A percentile compares a stretch with the other conserved stretches of the same genome.
These are phyloP conservation scores for Ormyrus thymus DNA, from an alignment of 2,888 invertebrate genomes.

Conservation along the genomic window DNA sequence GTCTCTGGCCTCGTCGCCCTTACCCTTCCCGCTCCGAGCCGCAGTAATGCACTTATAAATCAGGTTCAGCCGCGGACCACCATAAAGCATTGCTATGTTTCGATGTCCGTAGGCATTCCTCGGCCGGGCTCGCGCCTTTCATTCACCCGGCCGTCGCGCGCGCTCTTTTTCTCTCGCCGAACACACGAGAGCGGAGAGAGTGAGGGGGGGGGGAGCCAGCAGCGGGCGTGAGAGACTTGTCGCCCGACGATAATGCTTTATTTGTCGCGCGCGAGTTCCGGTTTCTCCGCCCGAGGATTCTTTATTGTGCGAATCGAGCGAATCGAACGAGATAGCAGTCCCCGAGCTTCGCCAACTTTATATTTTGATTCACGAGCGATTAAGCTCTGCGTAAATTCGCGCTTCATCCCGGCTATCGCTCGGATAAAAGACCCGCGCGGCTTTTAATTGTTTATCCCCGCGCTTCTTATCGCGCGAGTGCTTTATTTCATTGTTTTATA, in stretches of 20 bases:
- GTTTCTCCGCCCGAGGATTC: slow-evolving; percentile 65
- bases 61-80: slow-evolving; percentile 75
- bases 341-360: slow-evolving; percentile 50
- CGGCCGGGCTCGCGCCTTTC: slow-evolving; percentile 74
- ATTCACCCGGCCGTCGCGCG: slow-evolving; percentile 70
- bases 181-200: slow-evolving; percentile 42
- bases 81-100: slow-evolving; percentile 76
- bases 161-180: slow-evolving; percentile 43
- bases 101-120: slow-evolving; percentile 75
- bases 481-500: neutral
- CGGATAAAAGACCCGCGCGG: slow-evolving; percentile 23
- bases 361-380: slow-evolving; percentile 55
- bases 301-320: slow-evolving; percentile 74
- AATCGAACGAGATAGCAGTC: slow-evolving; percentile 73
- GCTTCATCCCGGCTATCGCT: slow-evolving; percentile 40
- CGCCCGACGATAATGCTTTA: slow-evolving; percentile 75
- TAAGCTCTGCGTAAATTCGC: slow-evolving; percentile 34
- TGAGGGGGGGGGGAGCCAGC: neutral
- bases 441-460: slow-evolving; percentile 39
- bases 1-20: slow-evolving; percentile 27
- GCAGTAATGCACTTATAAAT: slow-evolving; percentile 75
- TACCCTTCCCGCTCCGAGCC: slow-evolving; percentile 43
- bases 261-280: slow-evolving; percentile 70
- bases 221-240: slow-evolving; percentile 74
- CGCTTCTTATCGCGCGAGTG: slow-evolving; percentile 25